Percentiles rank a stretch among this genome's conserved stretches.
Conservation (phyloP, 2,797 vertebrate species). For the Remorina albescens region DNA sequence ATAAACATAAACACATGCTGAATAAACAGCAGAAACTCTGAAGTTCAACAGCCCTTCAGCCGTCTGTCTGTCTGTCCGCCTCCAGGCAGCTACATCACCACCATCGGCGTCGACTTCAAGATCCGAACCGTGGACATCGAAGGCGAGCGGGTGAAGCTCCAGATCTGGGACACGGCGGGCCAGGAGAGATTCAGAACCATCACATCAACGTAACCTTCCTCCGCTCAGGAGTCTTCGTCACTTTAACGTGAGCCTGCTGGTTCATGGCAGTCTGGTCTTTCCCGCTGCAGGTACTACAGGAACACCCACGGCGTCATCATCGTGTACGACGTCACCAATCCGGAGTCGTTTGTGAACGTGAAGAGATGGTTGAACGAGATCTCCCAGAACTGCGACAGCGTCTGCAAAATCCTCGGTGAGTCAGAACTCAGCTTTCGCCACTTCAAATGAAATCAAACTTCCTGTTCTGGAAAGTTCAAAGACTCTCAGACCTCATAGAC, state of each 20-base stretch:
- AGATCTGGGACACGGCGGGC: slow-evolving; percentile 90
- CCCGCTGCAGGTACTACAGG: slow-evolving; percentile 85
- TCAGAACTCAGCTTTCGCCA: neutral
- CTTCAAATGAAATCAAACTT: no score
- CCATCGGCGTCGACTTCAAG: slow-evolving; percentile 91
- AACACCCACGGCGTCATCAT: slow-evolving; percentile 91
- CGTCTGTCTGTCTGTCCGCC: neutral
- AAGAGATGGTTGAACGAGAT: slow-evolving; percentile 91
- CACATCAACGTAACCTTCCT: slow-evolving; percentile 83
- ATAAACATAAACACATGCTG: no score
- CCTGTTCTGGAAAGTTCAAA: no score
- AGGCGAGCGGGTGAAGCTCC: slow-evolving; percentile 89
- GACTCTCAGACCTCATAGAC: no score
- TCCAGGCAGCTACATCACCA: slow-evolving; percentile 91
- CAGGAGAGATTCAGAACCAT: slow-evolving; percentile 88
- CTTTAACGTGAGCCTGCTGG: accelerated
- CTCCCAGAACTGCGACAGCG: slow-evolving; percentile 89
- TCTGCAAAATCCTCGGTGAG: slow-evolving; percentile 89
- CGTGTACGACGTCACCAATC: slow-evolving; percentile 90
- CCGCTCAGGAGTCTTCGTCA: neutral
- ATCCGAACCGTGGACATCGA: slow-evolving; percentile 89
- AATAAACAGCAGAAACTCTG: no score
- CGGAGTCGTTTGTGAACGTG: slow-evolving; percentile 89
- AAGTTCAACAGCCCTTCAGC: no score
- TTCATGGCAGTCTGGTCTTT: neutral